These are phyloP conservation scores for Temnothorax longispinosus DNA, from an alignment of 1,140 invertebrate genomes.

Conservation along the genomic window DNA sequence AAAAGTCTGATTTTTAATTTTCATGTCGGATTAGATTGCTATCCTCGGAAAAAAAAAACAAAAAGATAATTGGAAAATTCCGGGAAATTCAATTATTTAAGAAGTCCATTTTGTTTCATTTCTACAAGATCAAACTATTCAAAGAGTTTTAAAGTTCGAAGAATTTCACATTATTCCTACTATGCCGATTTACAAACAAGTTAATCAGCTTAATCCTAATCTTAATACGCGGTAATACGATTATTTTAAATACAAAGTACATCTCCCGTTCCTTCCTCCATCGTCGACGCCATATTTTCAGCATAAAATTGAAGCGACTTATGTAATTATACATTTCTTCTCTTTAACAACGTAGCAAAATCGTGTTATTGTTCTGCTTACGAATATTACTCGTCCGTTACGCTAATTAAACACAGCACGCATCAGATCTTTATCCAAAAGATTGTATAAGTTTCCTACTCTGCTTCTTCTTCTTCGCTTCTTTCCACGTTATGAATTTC, in stretches of 20 bases:
- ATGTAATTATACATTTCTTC: constrained; percentile 13
- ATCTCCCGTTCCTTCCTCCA: not conserved
- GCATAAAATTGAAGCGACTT: not conserved
- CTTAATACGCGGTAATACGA: not conserved
- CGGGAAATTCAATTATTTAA: not conserved
- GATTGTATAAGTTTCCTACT: constrained; percentile 23
- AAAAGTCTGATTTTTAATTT: not conserved
- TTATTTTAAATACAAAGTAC: not conserved
- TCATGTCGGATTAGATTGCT: not conserved
- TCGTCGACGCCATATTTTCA: constrained; percentile 7
- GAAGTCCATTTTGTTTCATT: not conserved
- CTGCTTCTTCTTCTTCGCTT: not conserved
- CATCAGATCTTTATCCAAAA: constrained; percentile 40
- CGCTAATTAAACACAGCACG: constrained; percentile 52
- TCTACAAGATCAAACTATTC: not conserved
- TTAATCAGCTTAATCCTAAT: constrained; percentile 19
- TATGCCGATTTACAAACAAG: constrained; percentile 10
- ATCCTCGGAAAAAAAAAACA: not conserved
- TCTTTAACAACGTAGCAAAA: constrained; percentile 10
- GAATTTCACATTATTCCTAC: not conserved
- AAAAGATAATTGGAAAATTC: not conserved
- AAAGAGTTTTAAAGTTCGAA: not conserved
- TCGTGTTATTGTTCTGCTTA: not conserved
- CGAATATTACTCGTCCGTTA: constrained; percentile 35
- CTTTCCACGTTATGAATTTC: not conserved